phyloP scores from a whole-genome alignment of 2,113 vertebrate genomes.

The Danionella cerebrum region DNA sequence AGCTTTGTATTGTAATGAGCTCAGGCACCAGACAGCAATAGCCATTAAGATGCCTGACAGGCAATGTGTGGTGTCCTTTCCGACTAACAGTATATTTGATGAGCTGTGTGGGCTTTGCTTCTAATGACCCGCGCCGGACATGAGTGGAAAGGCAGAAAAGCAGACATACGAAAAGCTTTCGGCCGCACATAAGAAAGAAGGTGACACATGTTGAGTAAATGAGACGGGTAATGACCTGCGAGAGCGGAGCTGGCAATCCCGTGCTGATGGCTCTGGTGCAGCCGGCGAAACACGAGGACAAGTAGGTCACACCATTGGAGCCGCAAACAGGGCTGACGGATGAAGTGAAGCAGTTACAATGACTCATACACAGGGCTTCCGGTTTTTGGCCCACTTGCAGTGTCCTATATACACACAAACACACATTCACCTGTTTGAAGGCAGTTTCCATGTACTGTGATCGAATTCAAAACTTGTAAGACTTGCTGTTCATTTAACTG shows the following conservation, averaged over 20 bases:
- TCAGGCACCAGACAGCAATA: conserved; percentile 1
- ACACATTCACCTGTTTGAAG: conserved; percentile 18
- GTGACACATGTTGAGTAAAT: background rate
- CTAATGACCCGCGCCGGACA: conserved; percentile 9
- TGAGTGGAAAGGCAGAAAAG: background rate
- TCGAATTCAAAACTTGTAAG: no score
- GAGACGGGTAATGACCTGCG: conserved; percentile 45
- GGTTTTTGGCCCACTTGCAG: conserved; percentile 69
- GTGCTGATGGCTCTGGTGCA: conserved; percentile 69
- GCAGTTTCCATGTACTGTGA: background rate
- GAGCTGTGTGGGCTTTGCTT: background rate
- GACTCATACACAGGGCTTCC: conserved; percentile 78
- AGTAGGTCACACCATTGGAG: conserved; percentile 86
- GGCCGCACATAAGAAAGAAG: background rate
- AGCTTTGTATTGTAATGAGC: conserved; percentile 18
- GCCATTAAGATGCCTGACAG: conserved; percentile 19
- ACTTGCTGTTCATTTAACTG: background rate
- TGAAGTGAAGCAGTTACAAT: conserved; percentile 91
- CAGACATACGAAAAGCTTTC: background rate
- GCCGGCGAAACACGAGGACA: conserved; percentile 94
- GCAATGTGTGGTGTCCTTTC: conserved; percentile 14
- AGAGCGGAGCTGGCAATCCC: background rate
- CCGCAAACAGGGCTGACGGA: conserved; percentile 94
- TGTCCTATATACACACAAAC: conserved; percentile 63
- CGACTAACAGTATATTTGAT: background rate